Conservation (phyloP, 92 coral and sea anemone species). For the Epizoanthus stellaris region DNA sequence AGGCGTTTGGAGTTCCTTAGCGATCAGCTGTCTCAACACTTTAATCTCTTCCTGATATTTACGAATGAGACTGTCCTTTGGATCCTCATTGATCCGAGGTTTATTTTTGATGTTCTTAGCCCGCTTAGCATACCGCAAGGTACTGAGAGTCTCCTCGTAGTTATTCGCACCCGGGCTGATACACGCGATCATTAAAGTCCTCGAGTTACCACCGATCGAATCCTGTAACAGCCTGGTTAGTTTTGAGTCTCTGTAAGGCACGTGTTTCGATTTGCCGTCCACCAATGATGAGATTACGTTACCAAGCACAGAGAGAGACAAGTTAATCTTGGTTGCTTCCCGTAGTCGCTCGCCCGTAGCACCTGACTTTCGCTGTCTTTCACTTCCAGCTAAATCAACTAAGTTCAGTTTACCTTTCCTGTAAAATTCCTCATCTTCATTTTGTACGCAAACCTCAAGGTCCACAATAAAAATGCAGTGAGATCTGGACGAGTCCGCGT, state of each 20-base stretch:
- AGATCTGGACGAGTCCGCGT: conserved; percentile 84
- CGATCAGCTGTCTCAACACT: conserved; percentile 77
- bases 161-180: conserved; percentile 86
- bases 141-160: conserved; percentile 81
- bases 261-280: conserved; percentile 77
- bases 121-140: conserved; percentile 78
- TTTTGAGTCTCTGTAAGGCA: conserved; percentile 92
- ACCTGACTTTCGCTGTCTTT: conserved; percentile 88
- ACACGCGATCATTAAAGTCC: conserved; percentile 83
- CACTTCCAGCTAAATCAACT: conserved; percentile 92
- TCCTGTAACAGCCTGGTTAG: conserved; percentile 87
- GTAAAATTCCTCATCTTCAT: conserved; percentile 67
- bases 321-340: conserved; percentile 85
- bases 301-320: conserved; percentile 87
- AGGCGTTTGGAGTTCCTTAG: conserved; percentile 81
- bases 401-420: conserved; percentile 81
- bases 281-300: conserved; percentile 87
- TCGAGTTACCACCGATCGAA: conserved; percentile 87
- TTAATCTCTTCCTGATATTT: conserved; percentile 84
- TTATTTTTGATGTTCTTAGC: conserved; percentile 82
- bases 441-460: conserved; percentile 70
- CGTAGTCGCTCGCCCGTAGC: conserved; percentile 88
- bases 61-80: conserved; percentile 76
- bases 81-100: conserved; percentile 84
- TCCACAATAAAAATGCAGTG: conserved; percentile 85